Evolutionary conservation across 2,797 vertebrate genomes (phyloP), one percentile per base, ranked within the genome.

Genomic region (Lycodopsis pacificus): DNA sequence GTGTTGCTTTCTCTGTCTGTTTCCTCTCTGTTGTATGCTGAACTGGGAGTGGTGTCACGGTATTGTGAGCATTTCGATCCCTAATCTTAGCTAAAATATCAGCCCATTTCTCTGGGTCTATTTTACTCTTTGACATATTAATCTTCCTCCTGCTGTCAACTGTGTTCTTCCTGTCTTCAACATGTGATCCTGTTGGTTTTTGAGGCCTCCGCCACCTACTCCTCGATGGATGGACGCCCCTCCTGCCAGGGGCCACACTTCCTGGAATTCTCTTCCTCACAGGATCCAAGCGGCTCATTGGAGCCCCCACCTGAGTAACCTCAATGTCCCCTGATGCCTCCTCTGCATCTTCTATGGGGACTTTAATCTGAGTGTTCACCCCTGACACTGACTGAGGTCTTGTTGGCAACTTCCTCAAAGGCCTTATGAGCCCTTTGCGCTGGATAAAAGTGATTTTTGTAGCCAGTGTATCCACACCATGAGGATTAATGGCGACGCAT

Each of bases 1-100:
- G 88, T 10, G 57, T 83, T 14, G 74, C 79, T 25, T 56, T 54
- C 30, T 76, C 56, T 10, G 61, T 76, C 20, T 64, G 51, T 66
- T 68, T 61, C 34, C n/a, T 73, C 71, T 82, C 77, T 25, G 88
- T 65, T 14, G 83, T 84, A 8, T 30, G 36, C 8, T 46, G 74
- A 74, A 58, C 27, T n/a, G 81, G 82, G 4, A 70, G 48, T 6
- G 86, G 36, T 2, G 88, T 93, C 4, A 91, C 91, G 0, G 78
- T 78, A 81, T 84, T 96, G 22, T 88, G 83, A 82, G 79, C 11
- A 14, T 91, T 96, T 84, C 88, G 95, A 9, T 96, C 94, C 17
- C 97, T 95, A 4, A 98, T 97, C 68, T 97, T 96, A 20, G 97
- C 96, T 80, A 99, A 89, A 91, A 99, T 98, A n/a, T 96, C 94